Conservation (phyloP, 2,888 invertebrate species). For the Sinohyriopsis cumingii region DNA sequence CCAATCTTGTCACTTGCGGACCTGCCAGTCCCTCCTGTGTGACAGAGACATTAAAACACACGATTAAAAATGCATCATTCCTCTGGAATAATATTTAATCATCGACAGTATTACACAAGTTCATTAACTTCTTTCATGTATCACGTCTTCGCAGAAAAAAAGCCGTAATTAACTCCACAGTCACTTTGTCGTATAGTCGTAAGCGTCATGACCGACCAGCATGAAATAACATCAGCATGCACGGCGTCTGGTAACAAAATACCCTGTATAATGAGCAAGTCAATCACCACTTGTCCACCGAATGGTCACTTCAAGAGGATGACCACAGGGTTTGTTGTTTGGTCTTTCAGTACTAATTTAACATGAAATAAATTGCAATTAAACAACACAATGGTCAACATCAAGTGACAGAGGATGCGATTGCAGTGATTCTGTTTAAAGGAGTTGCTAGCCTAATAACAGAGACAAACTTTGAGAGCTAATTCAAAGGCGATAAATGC, state of each 20-base stretch:
- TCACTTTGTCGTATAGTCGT: too few species aligned
- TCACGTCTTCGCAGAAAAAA: too few species aligned
- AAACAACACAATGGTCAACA: constrained; percentile 40
- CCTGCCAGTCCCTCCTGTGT: too few species aligned
- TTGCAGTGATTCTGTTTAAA: constrained; percentile 27
- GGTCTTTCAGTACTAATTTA: constrained; percentile 45
- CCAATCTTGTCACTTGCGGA: too few species aligned
- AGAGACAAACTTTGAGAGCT: constrained; percentile 32
- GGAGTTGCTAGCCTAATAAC: constrained; percentile 37
- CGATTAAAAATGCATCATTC: neutral
- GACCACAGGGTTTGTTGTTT: constrained; percentile 31
- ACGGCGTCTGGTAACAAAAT: constrained; percentile 22
- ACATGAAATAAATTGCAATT: constrained; percentile 48
- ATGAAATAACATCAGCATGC: too few species aligned
- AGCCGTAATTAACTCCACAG: too few species aligned
- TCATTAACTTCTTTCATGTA: too few species aligned
- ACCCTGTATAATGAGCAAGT: constrained; percentile 25
- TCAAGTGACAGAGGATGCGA: constrained; percentile 33
- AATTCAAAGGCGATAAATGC: constrained; percentile 49
- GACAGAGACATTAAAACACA: too few species aligned
- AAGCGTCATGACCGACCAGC: too few species aligned
- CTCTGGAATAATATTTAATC: neutral
- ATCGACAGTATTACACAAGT: neutral
- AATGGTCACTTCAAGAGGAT: constrained; percentile 19
- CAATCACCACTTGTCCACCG: constrained; percentile 25